Evolutionary conservation across 2,113 vertebrate species (phyloP), one percentile per base, ranked within the genome.

Genomic region (Rhinolophus sinicus): DNA sequence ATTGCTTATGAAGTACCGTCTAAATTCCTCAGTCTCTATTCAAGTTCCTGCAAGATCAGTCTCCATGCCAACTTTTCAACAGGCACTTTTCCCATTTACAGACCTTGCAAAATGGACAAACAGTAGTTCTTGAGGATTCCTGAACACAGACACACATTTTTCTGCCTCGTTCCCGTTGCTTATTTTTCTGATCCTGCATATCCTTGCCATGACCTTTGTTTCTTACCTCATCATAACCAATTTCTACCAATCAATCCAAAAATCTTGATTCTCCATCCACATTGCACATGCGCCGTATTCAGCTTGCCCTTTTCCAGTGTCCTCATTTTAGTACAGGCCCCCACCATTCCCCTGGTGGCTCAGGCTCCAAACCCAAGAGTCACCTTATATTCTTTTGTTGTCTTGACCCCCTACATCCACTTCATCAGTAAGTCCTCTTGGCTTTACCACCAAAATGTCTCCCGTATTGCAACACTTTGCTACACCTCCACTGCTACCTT

Each of bases 231-330:
- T 85, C 52, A 35, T 40, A 75, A 72, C 19, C 40, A 62, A 5
- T 73, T 89, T 33, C 60, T 56, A 54, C 15, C 26, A 47, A n/a
- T 76, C 21, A n/a, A 33, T 22, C 35, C 86, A 13, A 90, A 90
- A 70, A 11, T 12, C 13, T 28, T 70, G 14, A 73, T 72, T 40
- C n/a, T 60, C 10, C 33, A 30, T 10, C 13, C 6, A 15, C 0
- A 0, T 3, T 2, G 12, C 33, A 56, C 52, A 10, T 38, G 54
- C 69, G 4, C 0, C 28, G 62, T 52, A n/a, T 7, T 62, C 35
- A 24, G 21, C 33, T 56, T 28, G 10, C 6, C 33, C 11, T 47
- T 76, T 67, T 24, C 54, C 18, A 62, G 30, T 1, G 22, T 44
- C 13, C 9, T 21, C 22, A 21, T 35, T 8, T 70, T 19, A 62